Conservation (phyloP, 2,113 vertebrate genomes). For the Dicaeum eximium region DNA sequence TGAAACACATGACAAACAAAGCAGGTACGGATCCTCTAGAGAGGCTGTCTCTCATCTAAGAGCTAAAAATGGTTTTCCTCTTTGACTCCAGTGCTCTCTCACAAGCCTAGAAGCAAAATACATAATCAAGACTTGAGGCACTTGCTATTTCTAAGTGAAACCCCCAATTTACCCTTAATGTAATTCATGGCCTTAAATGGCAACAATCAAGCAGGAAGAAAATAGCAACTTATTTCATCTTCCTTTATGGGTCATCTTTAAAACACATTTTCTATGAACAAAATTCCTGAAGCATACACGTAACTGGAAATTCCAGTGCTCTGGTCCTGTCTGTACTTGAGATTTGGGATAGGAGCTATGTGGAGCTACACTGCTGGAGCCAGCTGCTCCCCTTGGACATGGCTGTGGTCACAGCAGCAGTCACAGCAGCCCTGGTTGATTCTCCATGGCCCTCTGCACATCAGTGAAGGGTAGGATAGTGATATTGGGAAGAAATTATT, state of each 20-base stretch:
- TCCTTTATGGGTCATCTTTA: constrained; percentile 33
- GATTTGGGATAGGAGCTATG: not conserved
- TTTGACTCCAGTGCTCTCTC: not conserved
- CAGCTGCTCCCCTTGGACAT: not conserved
- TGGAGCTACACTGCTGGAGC: not conserved
- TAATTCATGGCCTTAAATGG: constrained; percentile 16
- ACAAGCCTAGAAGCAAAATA: not conserved
- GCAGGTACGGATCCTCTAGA: not conserved
- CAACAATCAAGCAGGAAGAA: not conserved
- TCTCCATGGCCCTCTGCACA: not conserved
- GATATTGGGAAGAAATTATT: not conserved
- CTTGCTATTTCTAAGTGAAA: not conserved
- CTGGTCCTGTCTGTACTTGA: constrained; percentile 31
- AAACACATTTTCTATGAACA: not conserved
- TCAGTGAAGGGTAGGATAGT: not conserved
- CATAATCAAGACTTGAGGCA: not conserved
- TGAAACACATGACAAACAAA: not conserved
- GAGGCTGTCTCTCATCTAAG: not conserved
- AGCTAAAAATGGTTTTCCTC: not conserved
- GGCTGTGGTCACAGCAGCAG: not conserved
- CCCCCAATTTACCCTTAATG: not conserved
- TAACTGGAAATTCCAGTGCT: constrained; percentile 35
- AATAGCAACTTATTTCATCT: not conserved
- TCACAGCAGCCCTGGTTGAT: not conserved
- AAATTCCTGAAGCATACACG: not conserved